Conservation (phyloP, 2,113 vertebrate genomes). For the Heloderma charlesbogerti region DNA sequence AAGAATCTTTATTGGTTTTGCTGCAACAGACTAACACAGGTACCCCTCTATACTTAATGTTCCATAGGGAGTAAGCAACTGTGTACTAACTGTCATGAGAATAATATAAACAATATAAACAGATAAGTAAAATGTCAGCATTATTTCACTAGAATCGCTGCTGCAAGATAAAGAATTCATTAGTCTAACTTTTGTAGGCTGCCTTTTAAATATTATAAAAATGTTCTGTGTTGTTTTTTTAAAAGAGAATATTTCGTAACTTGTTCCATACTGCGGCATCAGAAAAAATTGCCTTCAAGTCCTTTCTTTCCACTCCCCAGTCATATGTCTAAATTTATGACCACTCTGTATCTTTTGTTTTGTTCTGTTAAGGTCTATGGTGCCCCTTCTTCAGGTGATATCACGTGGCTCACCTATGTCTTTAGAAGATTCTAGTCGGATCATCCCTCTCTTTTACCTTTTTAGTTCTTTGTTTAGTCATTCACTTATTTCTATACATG, state of each 20-base stretch:
- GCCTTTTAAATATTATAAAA: not conserved
- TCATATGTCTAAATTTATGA: not conserved
- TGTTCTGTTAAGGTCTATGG: slow-evolving; percentile 86
- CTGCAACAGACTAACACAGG: no score
- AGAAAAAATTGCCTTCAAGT: not conserved
- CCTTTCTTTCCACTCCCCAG: not conserved
- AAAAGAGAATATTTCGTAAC: not conserved
- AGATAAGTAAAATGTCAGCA: no score
- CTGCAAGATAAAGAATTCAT: not conserved
- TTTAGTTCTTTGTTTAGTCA: slow-evolving; percentile 99
- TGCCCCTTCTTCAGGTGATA: slow-evolving; percentile 93
- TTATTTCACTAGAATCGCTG: no score
- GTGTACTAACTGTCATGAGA: not conserved
- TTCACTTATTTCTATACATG: slow-evolving; percentile 97
- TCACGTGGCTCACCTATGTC: slow-evolving; percentile 97
- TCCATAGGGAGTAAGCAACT: not conserved
- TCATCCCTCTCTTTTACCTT: slow-evolving; percentile 98
- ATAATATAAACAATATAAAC: not conserved
- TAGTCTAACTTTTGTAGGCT: not conserved
- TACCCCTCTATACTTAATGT: not conserved
- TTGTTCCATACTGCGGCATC: not conserved
- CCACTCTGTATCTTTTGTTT: not conserved
- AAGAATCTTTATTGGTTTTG: no score
- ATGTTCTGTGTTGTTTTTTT: not conserved
- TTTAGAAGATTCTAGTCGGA: slow-evolving; percentile 92